Percentiles rank a stretch among this genome's conserved stretches.
These are phyloP conservation scores for Hyles lineata DNA, from an alignment of 2,888 invertebrate genomes.

Conservation along the genomic window DNA sequence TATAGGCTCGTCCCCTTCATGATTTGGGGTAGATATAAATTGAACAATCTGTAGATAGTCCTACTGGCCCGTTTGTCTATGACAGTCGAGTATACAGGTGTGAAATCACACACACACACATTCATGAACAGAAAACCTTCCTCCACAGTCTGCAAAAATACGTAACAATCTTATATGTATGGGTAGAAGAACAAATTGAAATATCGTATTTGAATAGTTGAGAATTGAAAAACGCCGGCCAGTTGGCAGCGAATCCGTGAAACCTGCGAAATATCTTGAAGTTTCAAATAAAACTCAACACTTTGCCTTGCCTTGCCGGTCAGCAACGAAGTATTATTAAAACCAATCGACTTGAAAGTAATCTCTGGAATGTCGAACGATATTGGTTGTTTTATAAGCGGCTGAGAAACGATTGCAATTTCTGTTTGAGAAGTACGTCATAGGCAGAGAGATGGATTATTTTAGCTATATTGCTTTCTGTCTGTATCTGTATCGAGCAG, in stretches of 20 bases:
- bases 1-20: too few relatives aligned
- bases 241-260: neutral
- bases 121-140: too few relatives aligned
- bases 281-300: conserved; percentile 17
- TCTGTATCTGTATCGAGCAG: too few relatives aligned
- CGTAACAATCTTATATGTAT: neutral
- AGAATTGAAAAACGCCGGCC: neutral
- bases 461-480: too few relatives aligned
- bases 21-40: too few relatives aligned
- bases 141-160: too few relatives aligned
- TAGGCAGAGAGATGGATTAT: too few relatives aligned
- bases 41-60: too few relatives aligned
- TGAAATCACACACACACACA: neutral
- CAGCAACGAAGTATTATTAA: neutral
- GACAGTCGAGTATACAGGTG: too few relatives aligned
- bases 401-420: neutral
- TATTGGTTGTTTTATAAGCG: neutral
- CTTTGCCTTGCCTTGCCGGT: conserved; percentile 1
- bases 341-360: conserved; percentile 12
- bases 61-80: too few relatives aligned
- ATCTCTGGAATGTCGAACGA: conserved; percentile 1
- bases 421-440: neutral
- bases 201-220: neutral
- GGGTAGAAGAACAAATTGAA: neutral
- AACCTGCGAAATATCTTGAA: conserved; percentile 17